Conservation (phyloP, 1,140 invertebrate species). For the Drosophila nigromelanica region DNA sequence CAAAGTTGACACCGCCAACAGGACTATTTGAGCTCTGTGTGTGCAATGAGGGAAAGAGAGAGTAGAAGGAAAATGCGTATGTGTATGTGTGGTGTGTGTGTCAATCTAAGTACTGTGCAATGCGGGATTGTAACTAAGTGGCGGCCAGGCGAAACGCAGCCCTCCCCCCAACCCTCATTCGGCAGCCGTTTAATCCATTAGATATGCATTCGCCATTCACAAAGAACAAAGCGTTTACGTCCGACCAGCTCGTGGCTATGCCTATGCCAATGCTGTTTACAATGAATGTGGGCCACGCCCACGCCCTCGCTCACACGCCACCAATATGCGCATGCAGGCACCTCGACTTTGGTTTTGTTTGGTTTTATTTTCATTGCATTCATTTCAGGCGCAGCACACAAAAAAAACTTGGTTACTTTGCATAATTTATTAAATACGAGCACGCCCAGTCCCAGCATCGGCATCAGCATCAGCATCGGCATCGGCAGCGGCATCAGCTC, state of each 20-base stretch:
- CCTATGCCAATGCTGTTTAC: slow-evolving; percentile 35
- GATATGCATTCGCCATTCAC: slow-evolving; percentile 51
- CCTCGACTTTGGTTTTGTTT: slow-evolving; percentile 21
- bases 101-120: slow-evolving; percentile 13
- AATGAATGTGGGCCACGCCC: slow-evolving; percentile 31
- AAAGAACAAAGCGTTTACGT: slow-evolving; percentile 43
- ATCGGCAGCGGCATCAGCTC: background rate
- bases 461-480: background rate
- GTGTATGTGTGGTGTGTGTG: slow-evolving; percentile 2
- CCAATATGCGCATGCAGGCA: slow-evolving; percentile 37
- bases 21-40: background rate
- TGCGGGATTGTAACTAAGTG: slow-evolving; percentile 21
- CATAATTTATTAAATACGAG: slow-evolving; percentile 66
- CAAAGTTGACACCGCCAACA: slow-evolving; percentile 11
- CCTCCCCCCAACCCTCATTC: slow-evolving; percentile 8
- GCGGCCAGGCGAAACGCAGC: background rate
- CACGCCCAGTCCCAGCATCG: background rate
- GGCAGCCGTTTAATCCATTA: slow-evolving; percentile 52
- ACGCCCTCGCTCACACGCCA: slow-evolving; percentile 3
- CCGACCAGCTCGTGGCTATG: slow-evolving; percentile 9
- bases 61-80: background rate
- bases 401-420: slow-evolving; percentile 59
- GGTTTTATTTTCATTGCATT: slow-evolving; percentile 36
- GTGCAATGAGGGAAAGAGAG: background rate
- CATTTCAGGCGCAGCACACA: slow-evolving; percentile 23